Base-by-base conservation (phyloP, 2,113 vertebrate species). In the Gadus chalcogrammus region DNA sequence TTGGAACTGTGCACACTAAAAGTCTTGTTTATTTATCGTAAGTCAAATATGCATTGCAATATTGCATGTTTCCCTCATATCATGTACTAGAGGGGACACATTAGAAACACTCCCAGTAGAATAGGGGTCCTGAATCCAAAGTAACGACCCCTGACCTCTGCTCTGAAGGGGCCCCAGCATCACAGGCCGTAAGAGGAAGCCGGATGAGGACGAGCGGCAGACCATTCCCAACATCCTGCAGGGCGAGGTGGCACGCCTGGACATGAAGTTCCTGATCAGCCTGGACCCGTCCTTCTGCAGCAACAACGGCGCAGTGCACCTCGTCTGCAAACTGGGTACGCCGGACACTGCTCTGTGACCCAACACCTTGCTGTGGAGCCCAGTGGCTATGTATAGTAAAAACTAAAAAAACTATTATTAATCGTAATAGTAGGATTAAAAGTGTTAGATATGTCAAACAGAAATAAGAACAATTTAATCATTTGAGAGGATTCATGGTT, bases 221-320 rank as follows among this genome's bases (percentile, higher is more conserved):
- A 97, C 92, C 60, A 94, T 99, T 77, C 95, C 97, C 24, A 98
- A 96, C 56, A 95, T 99, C 73, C 92, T 99, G 24, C 97, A 99
- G 86, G 96, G 97, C 0, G 97, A 99, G 78, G 97, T 99, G 59
- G 96, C 97, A 1, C 92, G 97, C 3, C 89, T 99, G 18, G 95
- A 97, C 77, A 92, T 95, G 35, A 97, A 94, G 85, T 99, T 99
- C 86, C 87, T 98, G 73, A 95, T 99, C 64, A 98, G 95, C 83
- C 86, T 99, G 80, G 96, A 98, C 74, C 95, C 95, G 3, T 94
- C 96, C 0, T 94, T 92, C 79, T 98, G 96, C 89, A 98, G 96
- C 82, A 99, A 95, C 90, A 99, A 94, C 0, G 97, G 97, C 70
- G 95, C 96, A 0, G 96, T 99, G 70, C 97, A 99, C 79, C 94